Conservation (phyloP, 2,113 vertebrate genomes). For the Illadopsis cleaveri region DNA sequence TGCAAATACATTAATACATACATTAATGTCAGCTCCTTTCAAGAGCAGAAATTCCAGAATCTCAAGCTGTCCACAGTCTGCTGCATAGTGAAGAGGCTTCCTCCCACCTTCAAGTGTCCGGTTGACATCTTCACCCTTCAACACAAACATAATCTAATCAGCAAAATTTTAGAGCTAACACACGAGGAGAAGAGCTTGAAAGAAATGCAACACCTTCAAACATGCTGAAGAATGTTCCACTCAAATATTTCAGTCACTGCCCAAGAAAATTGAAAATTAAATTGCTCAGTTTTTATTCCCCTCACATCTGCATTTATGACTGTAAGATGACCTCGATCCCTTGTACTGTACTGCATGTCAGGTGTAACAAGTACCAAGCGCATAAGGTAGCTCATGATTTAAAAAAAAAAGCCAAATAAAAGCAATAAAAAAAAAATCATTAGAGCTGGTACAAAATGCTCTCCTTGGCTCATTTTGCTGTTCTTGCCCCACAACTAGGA, state of each 20-base stretch:
- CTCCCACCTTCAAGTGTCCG: slow-evolving; percentile 88
- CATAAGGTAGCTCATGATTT: not conserved
- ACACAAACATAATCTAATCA: not conserved
- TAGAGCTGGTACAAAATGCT: not conserved
- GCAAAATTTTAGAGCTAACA: not conserved
- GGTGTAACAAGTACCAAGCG: not conserved
- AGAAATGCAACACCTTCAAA: not conserved
- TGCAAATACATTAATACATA: slow-evolving; percentile 66
- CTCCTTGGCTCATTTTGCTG: not conserved
- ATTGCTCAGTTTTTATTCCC: not conserved
- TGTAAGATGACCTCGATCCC: not conserved
- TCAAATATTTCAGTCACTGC: not conserved
- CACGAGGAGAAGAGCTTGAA: not conserved
- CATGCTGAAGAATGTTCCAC: not conserved
- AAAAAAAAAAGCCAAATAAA: not conserved
- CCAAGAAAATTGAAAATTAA: not conserved
- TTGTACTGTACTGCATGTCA: not conserved
- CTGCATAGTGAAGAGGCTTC: slow-evolving; percentile 92
- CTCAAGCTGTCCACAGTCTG: slow-evolving; percentile 90
- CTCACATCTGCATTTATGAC: not conserved
- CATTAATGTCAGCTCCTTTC: slow-evolving; percentile 94
- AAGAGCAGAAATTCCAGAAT: slow-evolving; percentile 90
- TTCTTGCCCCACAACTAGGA: not conserved
- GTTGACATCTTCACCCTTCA: slow-evolving; percentile 91
- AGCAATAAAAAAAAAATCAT: not conserved